Evolutionary conservation across 1,140 invertebrate genomes (phyloP).

Genomic region (Streblospio benedicti): DNA sequence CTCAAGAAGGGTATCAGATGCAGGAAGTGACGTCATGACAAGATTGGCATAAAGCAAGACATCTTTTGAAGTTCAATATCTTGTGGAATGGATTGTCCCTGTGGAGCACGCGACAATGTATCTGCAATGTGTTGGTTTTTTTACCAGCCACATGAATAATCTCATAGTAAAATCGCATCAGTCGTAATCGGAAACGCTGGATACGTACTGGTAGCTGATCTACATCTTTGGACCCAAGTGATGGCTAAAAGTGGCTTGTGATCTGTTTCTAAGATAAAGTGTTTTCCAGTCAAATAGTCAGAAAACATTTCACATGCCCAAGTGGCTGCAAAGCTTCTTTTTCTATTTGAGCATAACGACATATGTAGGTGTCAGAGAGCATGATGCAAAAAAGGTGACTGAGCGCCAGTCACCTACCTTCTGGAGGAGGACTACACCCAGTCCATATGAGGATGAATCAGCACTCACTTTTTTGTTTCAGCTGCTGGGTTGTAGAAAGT

Average conservation of each 20-base stretch:
- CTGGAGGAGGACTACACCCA: constrained; percentile 47
- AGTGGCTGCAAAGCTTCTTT: constrained; percentile 48
- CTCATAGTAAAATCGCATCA: not conserved
- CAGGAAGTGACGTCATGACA: not conserved
- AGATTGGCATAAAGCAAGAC: no score
- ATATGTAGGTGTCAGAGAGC: constrained; percentile 27
- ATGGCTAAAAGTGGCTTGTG: not conserved
- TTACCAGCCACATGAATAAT: constrained; percentile 2
- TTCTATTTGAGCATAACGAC: constrained; percentile 40
- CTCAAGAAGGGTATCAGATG: not conserved
- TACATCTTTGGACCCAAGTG: not conserved
- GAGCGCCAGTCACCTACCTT: constrained; percentile 26
- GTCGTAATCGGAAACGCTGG: constrained; percentile 2
- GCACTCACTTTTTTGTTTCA: constrained; percentile 22
- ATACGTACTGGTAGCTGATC: not conserved
- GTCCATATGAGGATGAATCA: constrained; percentile 30
- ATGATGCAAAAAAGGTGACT: constrained; percentile 41
- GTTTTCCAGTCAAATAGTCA: constrained; percentile 34
- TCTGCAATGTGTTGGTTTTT: not conserved
- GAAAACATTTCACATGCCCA: constrained; percentile 37
- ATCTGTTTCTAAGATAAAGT: constrained; percentile 8
- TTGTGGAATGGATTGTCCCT: no score
- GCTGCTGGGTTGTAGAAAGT: constrained; percentile 23
- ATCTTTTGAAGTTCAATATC: no score
- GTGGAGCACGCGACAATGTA: not conserved